A percentile compares a stretch with the other conserved stretches of the same genome.
These are phyloP conservation scores for Dromas ardeola DNA, from an alignment of 2,113 vertebrate genomes.

Conservation along the genomic window DNA sequence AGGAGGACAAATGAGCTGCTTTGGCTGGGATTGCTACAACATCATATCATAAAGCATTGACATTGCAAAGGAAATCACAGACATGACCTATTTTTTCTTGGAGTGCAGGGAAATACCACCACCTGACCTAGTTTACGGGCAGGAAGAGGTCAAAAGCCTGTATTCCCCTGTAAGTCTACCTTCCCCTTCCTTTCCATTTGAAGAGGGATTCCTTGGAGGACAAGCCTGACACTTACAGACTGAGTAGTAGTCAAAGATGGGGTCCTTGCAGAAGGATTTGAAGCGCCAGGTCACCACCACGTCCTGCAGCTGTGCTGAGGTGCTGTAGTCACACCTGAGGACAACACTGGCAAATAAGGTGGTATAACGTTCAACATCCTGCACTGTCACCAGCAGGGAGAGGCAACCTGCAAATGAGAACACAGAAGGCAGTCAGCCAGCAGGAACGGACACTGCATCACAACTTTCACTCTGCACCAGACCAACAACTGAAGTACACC, in stretches of 20 bases:
- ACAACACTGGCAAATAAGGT: conserved; percentile 83
- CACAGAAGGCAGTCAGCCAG: neutral
- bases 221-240: conserved; percentile 75
- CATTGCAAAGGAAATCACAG: neutral
- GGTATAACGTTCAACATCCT: conserved; percentile 78
- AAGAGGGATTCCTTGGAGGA: neutral
- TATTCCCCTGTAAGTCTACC: neutral
- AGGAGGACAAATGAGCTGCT: neutral
- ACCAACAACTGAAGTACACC: neutral
- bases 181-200: neutral
- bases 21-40: neutral
- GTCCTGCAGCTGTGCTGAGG: conserved; percentile 85
- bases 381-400: conserved; percentile 84
- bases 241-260: conserved; percentile 91
- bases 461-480: neutral
- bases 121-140: neutral
- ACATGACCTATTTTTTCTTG: neutral
- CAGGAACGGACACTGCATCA: neutral
- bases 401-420: conserved; percentile 75
- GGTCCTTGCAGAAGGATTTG: conserved; percentile 97
- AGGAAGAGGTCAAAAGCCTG: neutral
- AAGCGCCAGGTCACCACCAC: conserved; percentile 90
- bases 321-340: conserved; percentile 91
- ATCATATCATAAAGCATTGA: neutral
- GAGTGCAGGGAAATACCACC: neutral